phyloP scores from a whole-genome alignment of 2,113 vertebrate genomes.

The Catharus bicknelli region DNA sequence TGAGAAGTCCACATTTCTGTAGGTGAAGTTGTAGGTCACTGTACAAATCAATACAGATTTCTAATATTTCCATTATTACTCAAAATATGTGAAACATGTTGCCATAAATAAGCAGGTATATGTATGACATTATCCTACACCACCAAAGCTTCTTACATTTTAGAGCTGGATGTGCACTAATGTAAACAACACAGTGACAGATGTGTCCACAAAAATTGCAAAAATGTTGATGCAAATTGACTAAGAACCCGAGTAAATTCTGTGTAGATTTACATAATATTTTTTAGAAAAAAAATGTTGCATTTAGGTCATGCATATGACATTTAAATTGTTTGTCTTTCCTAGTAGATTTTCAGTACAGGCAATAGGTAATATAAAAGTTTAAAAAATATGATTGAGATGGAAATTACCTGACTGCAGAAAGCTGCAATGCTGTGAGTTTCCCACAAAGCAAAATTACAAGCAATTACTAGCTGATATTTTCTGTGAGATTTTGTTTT shows the following conservation, averaged over 20 bases:
- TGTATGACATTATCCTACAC: not conserved
- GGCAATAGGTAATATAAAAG: not conserved
- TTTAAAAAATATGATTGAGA: not conserved
- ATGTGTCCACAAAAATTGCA: constrained; percentile 41
- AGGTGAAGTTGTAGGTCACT: not conserved
- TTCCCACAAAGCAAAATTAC: not conserved
- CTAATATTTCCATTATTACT: not conserved
- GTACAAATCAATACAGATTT: constrained; percentile 8
- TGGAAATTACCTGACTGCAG: not conserved
- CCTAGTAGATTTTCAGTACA: not conserved
- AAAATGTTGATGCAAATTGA: constrained; percentile 22
- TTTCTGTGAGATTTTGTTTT: not conserved
- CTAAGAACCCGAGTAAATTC: not conserved
- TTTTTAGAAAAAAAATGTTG: not conserved
- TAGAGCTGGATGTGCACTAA: constrained; percentile 14
- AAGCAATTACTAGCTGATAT: not conserved
- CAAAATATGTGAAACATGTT: constrained; percentile 14
- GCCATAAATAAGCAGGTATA: constrained; percentile 33
- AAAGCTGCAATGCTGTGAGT: not conserved
- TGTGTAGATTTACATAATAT: not conserved
- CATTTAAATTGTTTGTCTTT: not conserved
- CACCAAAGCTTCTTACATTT: constrained; percentile 11
- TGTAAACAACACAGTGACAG: constrained; percentile 44
- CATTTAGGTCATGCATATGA: not conserved
- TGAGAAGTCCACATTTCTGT: constrained; percentile 13